Evolutionary conservation across 2,797 vertebrate genomes (phyloP).

Genomic region (Odontamblyopus lacepedii): DNA sequence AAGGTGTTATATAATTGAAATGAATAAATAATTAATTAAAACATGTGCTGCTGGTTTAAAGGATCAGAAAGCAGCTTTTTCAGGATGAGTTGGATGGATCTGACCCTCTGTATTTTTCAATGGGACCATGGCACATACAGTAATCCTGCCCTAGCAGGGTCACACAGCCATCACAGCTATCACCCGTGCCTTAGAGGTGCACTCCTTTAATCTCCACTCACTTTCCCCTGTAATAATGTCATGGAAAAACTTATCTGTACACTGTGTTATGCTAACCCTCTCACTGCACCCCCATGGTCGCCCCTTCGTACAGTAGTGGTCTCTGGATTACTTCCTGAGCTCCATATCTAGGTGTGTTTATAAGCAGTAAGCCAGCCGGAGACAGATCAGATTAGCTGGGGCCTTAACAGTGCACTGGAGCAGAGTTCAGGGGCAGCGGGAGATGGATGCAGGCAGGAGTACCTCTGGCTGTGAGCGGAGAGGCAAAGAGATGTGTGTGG

Average conservation of each 20-base stretch:
- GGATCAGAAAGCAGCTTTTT: conserved; percentile 14
- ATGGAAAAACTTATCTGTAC: conserved; percentile 36
- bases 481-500: conserved; percentile 3
- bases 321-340: conserved; percentile 37
- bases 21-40: no score
- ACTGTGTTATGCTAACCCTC: conserved; percentile 23
- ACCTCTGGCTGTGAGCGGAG: conserved; percentile 22
- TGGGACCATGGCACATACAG: conserved; percentile 57
- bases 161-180: conserved; percentile 13
- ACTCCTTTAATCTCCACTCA: conserved; percentile 6
- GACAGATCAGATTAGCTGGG: conserved; percentile 65
- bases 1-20: no score
- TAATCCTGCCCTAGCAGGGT: conserved; percentile 30
- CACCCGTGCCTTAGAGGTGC: conserved; percentile 35
- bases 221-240: conserved; percentile 28
- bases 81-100: conserved; percentile 20
- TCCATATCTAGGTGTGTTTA: conserved; percentile 60
- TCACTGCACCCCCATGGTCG: conserved; percentile 27
- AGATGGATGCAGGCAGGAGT: conserved; percentile 27
- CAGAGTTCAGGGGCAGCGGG: conserved; percentile 50
- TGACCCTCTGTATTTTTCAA: conserved; percentile 58
- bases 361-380: conserved; percentile 52
- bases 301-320: conserved; percentile 29
- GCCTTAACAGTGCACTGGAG: conserved; percentile 55
- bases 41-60: background rate